These are phyloP conservation scores for Apis laboriosa DNA, from an alignment of 1,140 invertebrate species.

Conservation along the genomic window DNA sequence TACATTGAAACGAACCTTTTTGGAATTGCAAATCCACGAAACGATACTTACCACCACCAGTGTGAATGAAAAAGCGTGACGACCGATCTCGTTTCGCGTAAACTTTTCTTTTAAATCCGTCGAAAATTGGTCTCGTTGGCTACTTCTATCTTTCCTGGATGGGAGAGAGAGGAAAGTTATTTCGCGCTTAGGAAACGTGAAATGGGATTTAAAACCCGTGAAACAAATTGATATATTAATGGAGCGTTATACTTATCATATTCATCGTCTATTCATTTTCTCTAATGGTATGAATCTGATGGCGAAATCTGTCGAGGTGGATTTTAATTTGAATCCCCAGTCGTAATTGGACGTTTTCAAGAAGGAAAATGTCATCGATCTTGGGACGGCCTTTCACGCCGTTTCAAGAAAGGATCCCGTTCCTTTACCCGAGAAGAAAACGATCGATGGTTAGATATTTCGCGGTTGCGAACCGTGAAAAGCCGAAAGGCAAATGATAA, in stretches of 20 bases:
- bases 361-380: constrained; percentile 25
- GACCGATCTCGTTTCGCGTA: constrained; percentile 7
- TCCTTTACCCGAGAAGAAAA: background rate
- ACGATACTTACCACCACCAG: background rate
- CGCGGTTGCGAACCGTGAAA: background rate
- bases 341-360: background rate
- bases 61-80: background rate
- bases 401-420: background rate
- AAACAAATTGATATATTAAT: constrained; percentile 7
- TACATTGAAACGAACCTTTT: background rate
- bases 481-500: constrained; percentile 58
- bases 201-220: constrained; percentile 1
- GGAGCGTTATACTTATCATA: background rate
- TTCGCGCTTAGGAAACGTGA: background rate
- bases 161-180: background rate
- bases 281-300: no score
- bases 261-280: no score
- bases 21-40: background rate
- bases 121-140: background rate
- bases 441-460: background rate
- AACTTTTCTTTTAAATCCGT: background rate
- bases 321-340: constrained; percentile 6
- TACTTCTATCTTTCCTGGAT: background rate
- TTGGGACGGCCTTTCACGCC: background rate
- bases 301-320: background rate